These are phyloP conservation scores for Lissocephala sabroskyi DNA, from an alignment of 2,888 invertebrate species.

Conservation along the genomic window DNA sequence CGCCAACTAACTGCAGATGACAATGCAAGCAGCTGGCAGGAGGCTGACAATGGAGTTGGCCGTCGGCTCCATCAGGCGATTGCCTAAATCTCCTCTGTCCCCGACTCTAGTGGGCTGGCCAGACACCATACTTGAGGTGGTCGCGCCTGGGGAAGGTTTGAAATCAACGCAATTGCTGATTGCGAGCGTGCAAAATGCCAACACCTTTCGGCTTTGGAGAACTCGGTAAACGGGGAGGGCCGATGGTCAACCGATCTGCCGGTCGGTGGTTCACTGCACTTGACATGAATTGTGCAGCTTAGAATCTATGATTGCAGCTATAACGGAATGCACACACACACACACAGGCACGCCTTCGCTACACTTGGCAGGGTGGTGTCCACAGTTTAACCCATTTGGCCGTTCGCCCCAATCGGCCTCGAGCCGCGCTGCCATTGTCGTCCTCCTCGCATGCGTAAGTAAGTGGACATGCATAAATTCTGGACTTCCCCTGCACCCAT, in stretches of 20 bases:
- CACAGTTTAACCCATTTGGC: neutral
- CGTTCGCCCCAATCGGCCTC: too few relatives aligned
- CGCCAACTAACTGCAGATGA: slow-evolving; percentile 50
- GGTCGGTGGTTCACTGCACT: slow-evolving; percentile 36
- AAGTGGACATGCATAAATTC: slow-evolving; percentile 53
- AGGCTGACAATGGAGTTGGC: too few relatives aligned
- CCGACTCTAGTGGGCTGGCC: neutral
- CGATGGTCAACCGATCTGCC: too few relatives aligned
- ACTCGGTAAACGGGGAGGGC: too few relatives aligned
- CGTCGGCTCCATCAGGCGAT: too few relatives aligned
- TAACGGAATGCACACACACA: slow-evolving; percentile 24
- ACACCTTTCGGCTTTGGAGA: slow-evolving; percentile 34
- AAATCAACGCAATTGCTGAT: slow-evolving; percentile 4
- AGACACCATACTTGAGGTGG: slow-evolving; percentile 2
- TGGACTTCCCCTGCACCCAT: slow-evolving; percentile 27
- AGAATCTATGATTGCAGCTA: slow-evolving; percentile 60
- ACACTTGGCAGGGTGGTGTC: neutral
- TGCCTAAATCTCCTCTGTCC: neutral
- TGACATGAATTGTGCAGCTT: slow-evolving; percentile 58
- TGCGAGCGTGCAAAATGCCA: slow-evolving; percentile 49
- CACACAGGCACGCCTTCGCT: neutral
- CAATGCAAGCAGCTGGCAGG: slow-evolving; percentile 1
- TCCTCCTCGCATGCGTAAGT: slow-evolving; percentile 17
- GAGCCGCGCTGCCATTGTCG: slow-evolving; percentile 24
- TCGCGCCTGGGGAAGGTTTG: neutral